Conservation (phyloP, 1,140 invertebrate species). For the Physella acuta region DNA sequence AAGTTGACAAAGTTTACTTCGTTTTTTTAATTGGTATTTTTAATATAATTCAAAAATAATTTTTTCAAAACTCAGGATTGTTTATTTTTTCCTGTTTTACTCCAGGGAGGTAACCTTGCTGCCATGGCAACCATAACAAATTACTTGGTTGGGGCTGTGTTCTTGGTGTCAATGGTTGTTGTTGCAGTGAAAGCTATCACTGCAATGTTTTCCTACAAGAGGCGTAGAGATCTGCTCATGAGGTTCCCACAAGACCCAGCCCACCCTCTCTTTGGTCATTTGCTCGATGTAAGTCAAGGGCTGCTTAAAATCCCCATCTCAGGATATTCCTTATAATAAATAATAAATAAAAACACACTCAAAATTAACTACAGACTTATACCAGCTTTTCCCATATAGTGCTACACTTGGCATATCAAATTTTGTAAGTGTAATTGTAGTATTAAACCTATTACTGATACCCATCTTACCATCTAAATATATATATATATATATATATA, state of each 20-base stretch:
- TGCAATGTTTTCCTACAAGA: not conserved
- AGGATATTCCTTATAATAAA: not conserved
- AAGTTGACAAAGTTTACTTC: too few relatives aligned
- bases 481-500: too few relatives aligned
- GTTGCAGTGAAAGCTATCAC: not conserved
- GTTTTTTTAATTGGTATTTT: too few relatives aligned
- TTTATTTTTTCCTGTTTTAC: too few relatives aligned
- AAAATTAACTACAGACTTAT: not conserved
- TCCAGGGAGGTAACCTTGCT: too few relatives aligned
- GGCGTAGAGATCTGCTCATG: not conserved
- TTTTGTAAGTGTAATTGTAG: not conserved
- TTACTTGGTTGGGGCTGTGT: not conserved
- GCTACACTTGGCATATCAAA: not conserved
- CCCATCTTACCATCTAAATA: not conserved
- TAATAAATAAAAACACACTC: not conserved
- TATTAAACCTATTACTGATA: not conserved
- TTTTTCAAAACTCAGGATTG: too few relatives aligned
- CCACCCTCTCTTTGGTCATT: constrained; percentile 4
- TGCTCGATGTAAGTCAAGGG: constrained; percentile 3
- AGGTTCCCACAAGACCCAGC: not conserved
- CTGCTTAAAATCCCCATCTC: not conserved
- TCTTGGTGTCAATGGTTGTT: not conserved
- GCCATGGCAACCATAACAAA: too few relatives aligned
- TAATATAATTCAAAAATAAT: too few relatives aligned
- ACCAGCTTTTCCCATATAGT: not conserved